Base-by-base conservation (phyloP, 2,888 invertebrate species). In the Apamea epomidion region DNA sequence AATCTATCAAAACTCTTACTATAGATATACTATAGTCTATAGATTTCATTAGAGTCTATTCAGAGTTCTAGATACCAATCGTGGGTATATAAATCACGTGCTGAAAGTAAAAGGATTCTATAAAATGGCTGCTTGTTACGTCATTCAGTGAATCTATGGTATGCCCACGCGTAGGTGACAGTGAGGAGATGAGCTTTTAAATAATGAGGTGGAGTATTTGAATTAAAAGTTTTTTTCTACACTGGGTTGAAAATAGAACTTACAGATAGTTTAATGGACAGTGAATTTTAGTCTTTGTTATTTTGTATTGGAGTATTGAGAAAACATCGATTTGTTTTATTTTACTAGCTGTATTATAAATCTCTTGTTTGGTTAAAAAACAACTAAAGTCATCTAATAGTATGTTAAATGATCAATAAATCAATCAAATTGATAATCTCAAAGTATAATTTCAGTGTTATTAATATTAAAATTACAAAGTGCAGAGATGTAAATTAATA, bases 61-160 rank as follows among this genome's bases (percentile, higher is more conserved):
- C 77, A 81, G 64, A 45, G 21, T 62, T 21, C 71, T 64, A 78
- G 60, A 74, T 78, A 60, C 69, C 65, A 74, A 81, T 85, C 37
- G 51, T 58, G 14, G 60, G 25, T 45, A 45, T 8, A 80, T 77
- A 77, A 86, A 80, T 83, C 80, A 73, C 18, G 68, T 32, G 37
- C 48, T 29, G 51, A 86, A 77, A 76, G 85, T 84, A 84, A 87
- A 65, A 86, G 81, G 69, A 81, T 83, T 78, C 62, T 86, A 60
- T 73, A 60, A 65, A 68, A 68, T 72, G 54, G 51, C 14, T n/a
- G 14, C 16, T 68, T 45, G 73, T 76, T 67, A 72, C 75, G 71
- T 76, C 75, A 85, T 71, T 10, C 18, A 25, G 73, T 74, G 60
- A 16, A 64, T 68, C 16, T 62, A 7, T 25, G 68, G 68, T 68